Evolutionary conservation across 1,140 invertebrate genomes (phyloP), one percentile per base, ranked within the genome.

Genomic region (Brachionus rotundiformis): DNA sequence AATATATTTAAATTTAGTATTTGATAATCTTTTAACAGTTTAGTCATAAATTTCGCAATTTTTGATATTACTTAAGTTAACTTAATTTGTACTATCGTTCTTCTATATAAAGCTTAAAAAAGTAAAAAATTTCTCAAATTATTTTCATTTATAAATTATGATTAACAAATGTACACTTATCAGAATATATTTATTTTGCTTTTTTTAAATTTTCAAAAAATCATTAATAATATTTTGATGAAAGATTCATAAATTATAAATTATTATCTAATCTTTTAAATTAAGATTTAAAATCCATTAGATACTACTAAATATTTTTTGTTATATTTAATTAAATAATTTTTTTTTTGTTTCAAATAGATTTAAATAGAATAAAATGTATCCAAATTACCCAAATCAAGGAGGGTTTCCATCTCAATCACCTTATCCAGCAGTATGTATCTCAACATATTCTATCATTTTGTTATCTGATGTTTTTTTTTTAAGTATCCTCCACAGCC

Each of bases 351-450:
- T n/a, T n/a, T n/a, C n/a, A n/a, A n/a, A n/a, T 33, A 36, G 8
- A 73, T 27, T 73, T 47, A 73, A n/a, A 73, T 44, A 19, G 36
- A 31, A 73, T 13, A 47, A 47, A 73, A 73, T 73, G 68, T 73
- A 73, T 29, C 68, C 68, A 23, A 73, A 73, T 13, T 73, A 73
- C 27, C 68, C 68, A n/a, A 73, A 73, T 41, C 68, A 73, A 73
- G 68, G 68, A 27, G 68, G 68, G 10, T 73, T 41, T 44, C 68
- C 68, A 25, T 41, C 36, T 73, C 33, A 73, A 13, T 39, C 33
- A 39, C 36, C 33, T n/a, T 73, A 13, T 44, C 36, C 36, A 47
- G 36, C 36, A 23, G 63, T 68, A 16, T 33, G 1, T 39, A 36
- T 68, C 13, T 33, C 2, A 8, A 27, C n/a, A 44, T 25, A 73